Conservation (phyloP, 1,140 invertebrate genomes). For the Tetraneura akinire region DNA sequence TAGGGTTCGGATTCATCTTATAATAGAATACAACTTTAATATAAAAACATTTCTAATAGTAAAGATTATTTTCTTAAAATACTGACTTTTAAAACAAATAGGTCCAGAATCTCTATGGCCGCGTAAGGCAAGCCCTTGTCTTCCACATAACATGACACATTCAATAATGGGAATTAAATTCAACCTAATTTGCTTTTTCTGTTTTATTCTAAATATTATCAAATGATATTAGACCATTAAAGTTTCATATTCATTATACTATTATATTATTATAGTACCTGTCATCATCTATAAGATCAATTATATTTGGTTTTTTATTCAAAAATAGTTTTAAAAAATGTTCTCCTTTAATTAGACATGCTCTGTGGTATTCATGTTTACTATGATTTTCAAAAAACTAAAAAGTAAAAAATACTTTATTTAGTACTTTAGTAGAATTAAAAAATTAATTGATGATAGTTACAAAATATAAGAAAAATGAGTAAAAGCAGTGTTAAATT, state of each 20-base stretch:
- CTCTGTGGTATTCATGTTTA: neutral
- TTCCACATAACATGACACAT: neutral
- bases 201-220: neutral
- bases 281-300: neutral
- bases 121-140: neutral
- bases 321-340: neutral
- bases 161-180: neutral
- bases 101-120: neutral
- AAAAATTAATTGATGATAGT: neutral
- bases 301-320: neutral
- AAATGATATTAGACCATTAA: too few relatives aligned
- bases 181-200: neutral
- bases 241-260: too few relatives aligned
- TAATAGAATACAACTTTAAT: neutral
- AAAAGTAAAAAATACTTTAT: too few relatives aligned
- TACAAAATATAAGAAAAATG: neutral
- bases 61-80: neutral
- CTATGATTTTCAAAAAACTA: constrained; percentile 1
- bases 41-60: neutral
- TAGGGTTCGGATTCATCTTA: neutral
- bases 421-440: too few relatives aligned
- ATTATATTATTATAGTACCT: too few relatives aligned
- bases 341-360: neutral
- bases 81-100: neutral
- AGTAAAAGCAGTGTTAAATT: neutral